Evolutionary conservation across 1,140 invertebrate genomes (phyloP).

Genomic region (Pararge aegeria): DNA sequence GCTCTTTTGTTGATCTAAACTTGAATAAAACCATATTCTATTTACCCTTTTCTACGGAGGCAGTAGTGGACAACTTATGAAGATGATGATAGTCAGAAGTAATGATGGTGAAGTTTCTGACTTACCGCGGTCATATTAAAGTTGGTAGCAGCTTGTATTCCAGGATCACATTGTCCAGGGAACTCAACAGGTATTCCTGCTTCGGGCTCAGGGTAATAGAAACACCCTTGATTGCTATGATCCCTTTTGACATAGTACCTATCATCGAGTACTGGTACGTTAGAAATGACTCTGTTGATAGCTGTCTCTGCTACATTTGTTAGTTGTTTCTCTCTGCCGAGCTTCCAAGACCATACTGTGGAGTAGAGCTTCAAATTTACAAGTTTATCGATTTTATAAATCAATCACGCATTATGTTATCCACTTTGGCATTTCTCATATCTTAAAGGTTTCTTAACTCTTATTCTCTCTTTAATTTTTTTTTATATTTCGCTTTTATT

Average conservation of each 20-base stretch:
- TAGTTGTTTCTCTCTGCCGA: constrained; percentile 48
- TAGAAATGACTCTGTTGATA: constrained; percentile 42
- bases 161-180: constrained; percentile 47
- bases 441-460: no score
- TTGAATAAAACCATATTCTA: no score
- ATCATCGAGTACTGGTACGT: constrained; percentile 44
- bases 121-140: constrained; percentile 42
- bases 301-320: constrained; percentile 20
- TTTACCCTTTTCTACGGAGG: no score
- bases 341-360: constrained; percentile 52
- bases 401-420: no score
- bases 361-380: constrained; percentile 36
- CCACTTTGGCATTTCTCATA: no score
- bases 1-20: no score
- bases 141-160: constrained; percentile 38
- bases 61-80: no score
- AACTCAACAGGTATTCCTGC: constrained; percentile 33
- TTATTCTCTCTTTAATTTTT: no score
- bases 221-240: constrained; percentile 48
- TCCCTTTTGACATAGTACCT: constrained; percentile 43
- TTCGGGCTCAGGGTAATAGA: constrained; percentile 47
- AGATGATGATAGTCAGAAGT: no score
- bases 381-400: constrained; percentile 8
- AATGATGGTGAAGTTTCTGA: no score
- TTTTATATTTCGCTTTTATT: no score